Conservation (phyloP, 2,113 vertebrate genomes). For the Orthochromis malagaraziensis region DNA sequence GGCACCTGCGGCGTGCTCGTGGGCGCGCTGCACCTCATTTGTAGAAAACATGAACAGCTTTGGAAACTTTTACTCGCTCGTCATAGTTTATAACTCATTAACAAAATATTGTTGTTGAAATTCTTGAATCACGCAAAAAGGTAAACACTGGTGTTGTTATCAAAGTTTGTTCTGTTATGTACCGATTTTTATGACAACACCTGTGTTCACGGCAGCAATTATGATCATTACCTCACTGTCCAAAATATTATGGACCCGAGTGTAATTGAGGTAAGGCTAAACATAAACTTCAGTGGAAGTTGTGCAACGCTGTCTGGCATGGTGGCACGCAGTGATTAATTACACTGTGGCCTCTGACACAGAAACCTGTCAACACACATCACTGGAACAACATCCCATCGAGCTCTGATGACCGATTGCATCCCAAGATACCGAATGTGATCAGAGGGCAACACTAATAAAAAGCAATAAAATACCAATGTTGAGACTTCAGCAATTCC, state of each 20-base stretch:
- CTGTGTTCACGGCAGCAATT: not conserved
- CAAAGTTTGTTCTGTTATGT: not conserved
- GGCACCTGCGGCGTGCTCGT: not conserved
- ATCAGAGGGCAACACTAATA: not conserved
- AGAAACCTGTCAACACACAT: not conserved
- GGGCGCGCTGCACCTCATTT: not conserved
- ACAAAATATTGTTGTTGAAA: not conserved
- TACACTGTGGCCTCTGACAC: not conserved
- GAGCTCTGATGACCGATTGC: not conserved
- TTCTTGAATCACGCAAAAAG: not conserved
- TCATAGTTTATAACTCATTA: not conserved
- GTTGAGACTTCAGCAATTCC: not conserved
- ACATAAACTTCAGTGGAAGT: not conserved
- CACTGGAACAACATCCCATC: not conserved
- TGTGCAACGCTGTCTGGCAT: not conserved
- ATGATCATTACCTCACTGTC: fast-evolving
- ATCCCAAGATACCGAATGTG: not conserved
- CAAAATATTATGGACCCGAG: not conserved
- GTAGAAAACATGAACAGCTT: not conserved
- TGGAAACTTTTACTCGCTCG: not conserved
- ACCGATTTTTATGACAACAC: fast-evolving
- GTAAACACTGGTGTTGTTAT: not conserved
- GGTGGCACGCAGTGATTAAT: not conserved
- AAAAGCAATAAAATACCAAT: not conserved
- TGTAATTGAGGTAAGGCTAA: not conserved